phyloP scores from a whole-genome alignment of 2,888 invertebrate species.

The Elysia crispata region DNA sequence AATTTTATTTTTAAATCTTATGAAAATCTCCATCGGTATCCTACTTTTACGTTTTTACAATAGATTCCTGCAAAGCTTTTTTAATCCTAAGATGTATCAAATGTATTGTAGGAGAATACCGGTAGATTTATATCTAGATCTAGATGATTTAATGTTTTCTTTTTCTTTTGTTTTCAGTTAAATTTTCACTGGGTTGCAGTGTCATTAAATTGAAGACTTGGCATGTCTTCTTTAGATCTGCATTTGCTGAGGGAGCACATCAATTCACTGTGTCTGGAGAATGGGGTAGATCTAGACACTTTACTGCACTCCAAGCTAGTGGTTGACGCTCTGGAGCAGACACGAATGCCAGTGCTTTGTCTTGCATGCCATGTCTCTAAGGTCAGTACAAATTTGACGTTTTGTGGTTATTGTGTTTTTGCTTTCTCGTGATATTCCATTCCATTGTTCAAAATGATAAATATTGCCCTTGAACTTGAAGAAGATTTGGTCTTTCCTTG shows the following conservation, averaged over 20 bases:
- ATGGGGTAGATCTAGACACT: constrained; percentile 37
- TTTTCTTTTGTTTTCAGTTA: not conserved
- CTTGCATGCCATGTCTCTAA: constrained; percentile 36
- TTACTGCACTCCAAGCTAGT: constrained; percentile 26
- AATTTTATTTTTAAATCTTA: not conserved
- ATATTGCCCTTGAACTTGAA: no score
- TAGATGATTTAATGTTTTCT: not conserved
- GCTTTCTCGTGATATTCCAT: no score
- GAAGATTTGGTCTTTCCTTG: no score
- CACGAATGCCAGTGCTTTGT: constrained; percentile 33
- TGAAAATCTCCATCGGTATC: no score
- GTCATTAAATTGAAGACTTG: not conserved
- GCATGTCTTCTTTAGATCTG: constrained; percentile 35
- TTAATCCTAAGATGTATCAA: no score
- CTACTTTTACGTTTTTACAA: no score
- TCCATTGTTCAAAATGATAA: no score
- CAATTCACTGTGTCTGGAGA: constrained; percentile 36
- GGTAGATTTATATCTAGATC: not conserved
- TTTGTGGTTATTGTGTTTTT: no score
- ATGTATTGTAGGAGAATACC: no score
- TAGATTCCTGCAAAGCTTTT: no score
- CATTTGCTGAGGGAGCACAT: constrained; percentile 36
- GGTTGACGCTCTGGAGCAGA: constrained; percentile 21
- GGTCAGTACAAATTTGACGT: not conserved
- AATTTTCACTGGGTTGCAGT: not conserved